Percentiles rank a stretch among this genome's conserved stretches.
Evolutionary conservation across 2,888 invertebrate genomes (phyloP).

Genomic region (Bombylius discolor): DNA sequence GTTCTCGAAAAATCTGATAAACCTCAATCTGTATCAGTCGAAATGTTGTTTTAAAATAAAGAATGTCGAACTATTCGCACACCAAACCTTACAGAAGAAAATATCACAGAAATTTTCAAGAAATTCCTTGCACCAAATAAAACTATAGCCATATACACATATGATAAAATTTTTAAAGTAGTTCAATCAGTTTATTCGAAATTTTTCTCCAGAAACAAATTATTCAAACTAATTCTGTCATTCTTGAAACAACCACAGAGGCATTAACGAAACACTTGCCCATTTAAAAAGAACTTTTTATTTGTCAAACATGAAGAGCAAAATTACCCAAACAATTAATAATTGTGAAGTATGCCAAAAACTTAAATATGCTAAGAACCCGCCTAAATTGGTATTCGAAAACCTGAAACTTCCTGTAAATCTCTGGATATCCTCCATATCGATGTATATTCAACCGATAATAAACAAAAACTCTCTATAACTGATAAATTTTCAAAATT

Average conservation of each 20-base stretch:
- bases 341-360: too few relatives aligned
- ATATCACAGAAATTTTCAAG: too few relatives aligned
- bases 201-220: too few relatives aligned
- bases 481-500: not conserved
- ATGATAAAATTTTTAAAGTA: conserved; percentile 4
- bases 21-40: too few relatives aligned
- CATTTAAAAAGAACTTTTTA: not conserved
- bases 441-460: not conserved
- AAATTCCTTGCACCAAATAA: conserved; percentile 4
- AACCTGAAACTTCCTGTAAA: not conserved
- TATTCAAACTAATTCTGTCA: conserved; percentile 1
- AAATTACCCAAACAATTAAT: not conserved
- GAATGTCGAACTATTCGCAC: too few relatives aligned
- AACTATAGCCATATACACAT: not conserved
- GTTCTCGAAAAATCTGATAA: too few relatives aligned
- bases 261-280: not conserved
- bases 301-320: not conserved
- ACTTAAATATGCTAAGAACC: too few relatives aligned
- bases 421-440: too few relatives aligned
- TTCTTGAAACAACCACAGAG: not conserved
- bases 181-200: conserved; percentile 3
- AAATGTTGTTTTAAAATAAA: too few relatives aligned
- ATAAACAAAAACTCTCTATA: not conserved
- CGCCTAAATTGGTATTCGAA: too few relatives aligned
- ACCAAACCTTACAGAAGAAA: too few relatives aligned